Conservation (phyloP, 2,113 vertebrate species). For the Petrocephalus zakoni region DNA sequence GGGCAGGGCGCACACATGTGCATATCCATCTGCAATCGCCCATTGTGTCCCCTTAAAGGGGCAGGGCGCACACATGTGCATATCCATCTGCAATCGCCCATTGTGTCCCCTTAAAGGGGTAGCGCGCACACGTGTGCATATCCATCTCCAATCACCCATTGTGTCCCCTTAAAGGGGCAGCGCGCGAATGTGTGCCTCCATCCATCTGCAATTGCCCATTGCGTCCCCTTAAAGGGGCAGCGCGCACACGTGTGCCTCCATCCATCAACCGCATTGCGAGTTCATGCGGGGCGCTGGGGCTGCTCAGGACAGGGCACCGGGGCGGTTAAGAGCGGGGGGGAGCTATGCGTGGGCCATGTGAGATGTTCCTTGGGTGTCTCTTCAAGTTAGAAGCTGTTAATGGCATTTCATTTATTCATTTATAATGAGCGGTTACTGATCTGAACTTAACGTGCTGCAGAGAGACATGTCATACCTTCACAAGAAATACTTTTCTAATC, state of each 20-base stretch:
- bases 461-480: not conserved
- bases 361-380: not conserved
- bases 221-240: constrained; percentile 59
- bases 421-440: not conserved
- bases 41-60: constrained; percentile 61
- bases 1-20: constrained; percentile 38
- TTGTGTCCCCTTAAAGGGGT: constrained; percentile 61
- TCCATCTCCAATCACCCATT: constrained; percentile 60
- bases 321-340: constrained; percentile 25
- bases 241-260: constrained; percentile 21
- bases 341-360: constrained; percentile 33
- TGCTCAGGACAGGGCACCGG: constrained; percentile 24
- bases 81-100: constrained; percentile 59
- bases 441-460: not conserved
- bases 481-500: not conserved
- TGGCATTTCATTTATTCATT: not conserved
- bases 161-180: constrained; percentile 59
- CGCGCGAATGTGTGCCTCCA: constrained; percentile 3
- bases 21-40: constrained; percentile 59
- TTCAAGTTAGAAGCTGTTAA: not conserved
- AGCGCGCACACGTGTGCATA: constrained; percentile 23
- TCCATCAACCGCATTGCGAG: constrained; percentile 52
- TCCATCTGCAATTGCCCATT: constrained; percentile 60
- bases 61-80: constrained; percentile 34
- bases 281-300: constrained; percentile 25